These are phyloP conservation scores for Melinaea marsaeus DNA, from an alignment of 2,888 invertebrate genomes.

Conservation along the genomic window DNA sequence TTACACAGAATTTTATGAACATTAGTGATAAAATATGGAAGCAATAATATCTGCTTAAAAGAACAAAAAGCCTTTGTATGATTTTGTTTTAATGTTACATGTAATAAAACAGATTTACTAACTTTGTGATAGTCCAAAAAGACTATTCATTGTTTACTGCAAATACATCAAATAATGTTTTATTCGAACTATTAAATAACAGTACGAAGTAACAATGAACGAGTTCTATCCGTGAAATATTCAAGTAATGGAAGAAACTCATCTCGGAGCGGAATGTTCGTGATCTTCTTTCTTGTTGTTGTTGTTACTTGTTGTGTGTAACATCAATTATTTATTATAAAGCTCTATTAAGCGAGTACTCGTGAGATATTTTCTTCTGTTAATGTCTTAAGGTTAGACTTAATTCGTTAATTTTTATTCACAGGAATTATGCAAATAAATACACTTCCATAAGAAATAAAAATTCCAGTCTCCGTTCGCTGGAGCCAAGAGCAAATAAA, in stretches of 20 bases:
- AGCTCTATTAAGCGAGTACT: too few species aligned
- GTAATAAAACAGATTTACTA: not conserved
- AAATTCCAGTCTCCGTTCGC: too few species aligned
- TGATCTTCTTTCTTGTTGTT: not conserved
- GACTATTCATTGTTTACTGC: not conserved
- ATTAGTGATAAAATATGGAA: slow-evolving; percentile 4
- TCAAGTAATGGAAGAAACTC: slow-evolving; percentile 18
- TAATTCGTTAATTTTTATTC: too few species aligned
- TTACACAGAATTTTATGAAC: slow-evolving; percentile 1
- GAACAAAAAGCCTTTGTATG: slow-evolving; percentile 3
- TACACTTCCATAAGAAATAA: too few species aligned
- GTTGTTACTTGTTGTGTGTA: too few species aligned
- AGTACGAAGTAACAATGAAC: slow-evolving; percentile 25
- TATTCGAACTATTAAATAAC: slow-evolving; percentile 29
- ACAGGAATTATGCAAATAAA: too few species aligned
- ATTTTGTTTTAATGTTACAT: not conserved
- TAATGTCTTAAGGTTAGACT: too few species aligned
- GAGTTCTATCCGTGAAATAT: slow-evolving; percentile 27
- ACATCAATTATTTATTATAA: too few species aligned
- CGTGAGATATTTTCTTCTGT: too few species aligned
- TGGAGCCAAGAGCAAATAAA: too few species aligned
- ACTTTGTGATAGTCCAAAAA: not conserved
- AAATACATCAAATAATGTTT: slow-evolving; percentile 18
- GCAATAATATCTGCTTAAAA: slow-evolving; percentile 1
- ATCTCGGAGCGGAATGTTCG: slow-evolving; percentile 7